Conservation (phyloP, 2,888 invertebrate species). For the Catocala sponsa region DNA sequence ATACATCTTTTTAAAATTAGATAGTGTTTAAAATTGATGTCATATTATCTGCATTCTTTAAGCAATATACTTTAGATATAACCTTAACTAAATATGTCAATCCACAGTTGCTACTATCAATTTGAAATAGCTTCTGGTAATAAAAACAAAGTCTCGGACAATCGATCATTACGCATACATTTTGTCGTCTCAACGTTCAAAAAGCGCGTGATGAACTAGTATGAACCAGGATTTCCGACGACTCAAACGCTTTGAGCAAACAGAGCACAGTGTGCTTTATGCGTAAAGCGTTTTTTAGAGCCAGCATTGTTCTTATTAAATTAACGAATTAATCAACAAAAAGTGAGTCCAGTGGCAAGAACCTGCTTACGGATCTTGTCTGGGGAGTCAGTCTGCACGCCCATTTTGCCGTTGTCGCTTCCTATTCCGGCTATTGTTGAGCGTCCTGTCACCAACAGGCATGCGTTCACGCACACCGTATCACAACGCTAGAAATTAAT, state of each 20-base stretch:
- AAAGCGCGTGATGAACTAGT: slow-evolving; percentile 52
- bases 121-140: slow-evolving; percentile 3
- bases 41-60: too few species aligned
- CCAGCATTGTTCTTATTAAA: slow-evolving; percentile 65
- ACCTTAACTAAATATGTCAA: too few species aligned
- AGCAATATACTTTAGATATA: too few species aligned
- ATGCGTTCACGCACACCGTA: slow-evolving; percentile 67
- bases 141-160: slow-evolving; percentile 22
- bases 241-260: slow-evolving; percentile 52
- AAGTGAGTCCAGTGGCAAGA: slow-evolving; percentile 67
- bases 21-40: too few species aligned
- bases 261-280: slow-evolving; percentile 65
- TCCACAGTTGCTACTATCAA: not conserved
- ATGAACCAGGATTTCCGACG: slow-evolving; percentile 81
- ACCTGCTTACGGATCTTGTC: slow-evolving; percentile 80
- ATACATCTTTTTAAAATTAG: too few species aligned
- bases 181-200: slow-evolving; percentile 27
- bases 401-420: slow-evolving; percentile 80
- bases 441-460: slow-evolving; percentile 78
- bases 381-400: slow-evolving; percentile 73
- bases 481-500: slow-evolving; percentile 49
- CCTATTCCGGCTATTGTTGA: slow-evolving; percentile 87
- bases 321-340: slow-evolving; percentile 70
- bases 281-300: slow-evolving; percentile 66
- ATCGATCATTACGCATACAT: slow-evolving; percentile 31